phyloP scores from a whole-genome alignment of 2,113 vertebrate genomes.

The Danio rerio region DNA sequence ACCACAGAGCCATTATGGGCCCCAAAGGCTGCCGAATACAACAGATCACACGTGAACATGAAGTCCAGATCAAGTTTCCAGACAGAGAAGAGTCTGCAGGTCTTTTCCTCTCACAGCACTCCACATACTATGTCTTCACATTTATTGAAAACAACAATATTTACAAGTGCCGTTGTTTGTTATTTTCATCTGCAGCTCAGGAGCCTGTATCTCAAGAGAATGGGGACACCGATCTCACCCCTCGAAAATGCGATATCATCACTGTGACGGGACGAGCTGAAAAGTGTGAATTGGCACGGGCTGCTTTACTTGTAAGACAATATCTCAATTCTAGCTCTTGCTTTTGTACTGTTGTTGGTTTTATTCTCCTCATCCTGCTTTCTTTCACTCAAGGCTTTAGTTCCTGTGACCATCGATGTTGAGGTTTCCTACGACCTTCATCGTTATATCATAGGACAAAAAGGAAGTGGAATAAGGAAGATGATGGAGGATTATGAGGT shows the following conservation, averaged over 20 bases:
- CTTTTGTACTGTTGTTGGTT: neutral
- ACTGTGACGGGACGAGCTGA: constrained; percentile 76
- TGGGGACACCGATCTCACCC: constrained; percentile 71
- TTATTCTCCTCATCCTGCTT: neutral
- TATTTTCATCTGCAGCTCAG: constrained; percentile 64
- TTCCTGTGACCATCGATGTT: constrained; percentile 80
- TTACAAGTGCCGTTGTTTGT: neutral
- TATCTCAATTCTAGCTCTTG: neutral
- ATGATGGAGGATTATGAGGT: constrained; percentile 89
- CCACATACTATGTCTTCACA: neutral
- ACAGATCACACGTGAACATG: constrained; percentile 79
- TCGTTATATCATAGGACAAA: constrained; percentile 85
- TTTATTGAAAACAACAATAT: neutral
- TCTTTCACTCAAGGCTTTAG: constrained; percentile 73
- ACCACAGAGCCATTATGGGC: constrained; percentile 81
- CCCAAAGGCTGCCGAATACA: constrained; percentile 79
- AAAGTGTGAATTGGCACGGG: constrained; percentile 78
- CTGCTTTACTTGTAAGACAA: constrained; percentile 76
- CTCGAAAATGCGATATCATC: constrained; percentile 81
- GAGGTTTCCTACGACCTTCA: constrained; percentile 82
- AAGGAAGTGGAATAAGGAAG: constrained; percentile 83
- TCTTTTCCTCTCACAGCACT: constrained; percentile 46
- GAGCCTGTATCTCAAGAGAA: constrained; percentile 76
- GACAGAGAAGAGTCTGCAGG: constrained; percentile 81
- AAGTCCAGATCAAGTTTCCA: constrained; percentile 84